phyloP scores from a whole-genome alignment of 2,113 vertebrate species.

The Parotia lawesii region DNA sequence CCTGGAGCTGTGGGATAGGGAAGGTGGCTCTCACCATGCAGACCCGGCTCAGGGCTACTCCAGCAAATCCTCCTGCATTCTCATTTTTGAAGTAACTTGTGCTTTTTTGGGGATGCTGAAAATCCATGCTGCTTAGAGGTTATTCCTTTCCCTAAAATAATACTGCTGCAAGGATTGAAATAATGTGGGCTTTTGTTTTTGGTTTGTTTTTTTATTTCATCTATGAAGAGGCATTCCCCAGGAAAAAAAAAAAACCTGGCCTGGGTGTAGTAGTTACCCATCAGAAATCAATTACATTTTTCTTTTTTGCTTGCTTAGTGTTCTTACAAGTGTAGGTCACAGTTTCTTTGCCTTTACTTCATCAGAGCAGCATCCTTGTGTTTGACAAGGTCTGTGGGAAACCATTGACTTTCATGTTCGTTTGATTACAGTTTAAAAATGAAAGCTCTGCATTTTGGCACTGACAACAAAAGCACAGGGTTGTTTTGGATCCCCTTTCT shows the following conservation, averaged over 20 bases:
- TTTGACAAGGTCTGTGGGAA: background rate
- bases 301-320: background rate
- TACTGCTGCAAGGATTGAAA: background rate
- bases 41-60: background rate
- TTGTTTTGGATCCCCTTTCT: background rate
- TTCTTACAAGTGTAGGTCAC: background rate
- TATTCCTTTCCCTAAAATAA: background rate
- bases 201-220: background rate
- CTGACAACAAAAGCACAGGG: background rate
- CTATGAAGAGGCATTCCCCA: background rate
- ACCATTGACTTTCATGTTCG: background rate
- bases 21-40: background rate
- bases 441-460: background rate
- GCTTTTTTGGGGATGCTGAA: background rate
- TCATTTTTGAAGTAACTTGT: background rate
- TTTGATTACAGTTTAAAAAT: background rate
- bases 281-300: background rate
- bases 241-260: background rate
- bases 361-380: background rate
- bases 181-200: accelerated
- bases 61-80: background rate
- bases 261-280: background rate
- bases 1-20: background rate
- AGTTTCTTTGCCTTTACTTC: background rate
- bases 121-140: background rate